Conservation (phyloP, 2,113 vertebrate genomes). For the Hyperopisus bebe region DNA sequence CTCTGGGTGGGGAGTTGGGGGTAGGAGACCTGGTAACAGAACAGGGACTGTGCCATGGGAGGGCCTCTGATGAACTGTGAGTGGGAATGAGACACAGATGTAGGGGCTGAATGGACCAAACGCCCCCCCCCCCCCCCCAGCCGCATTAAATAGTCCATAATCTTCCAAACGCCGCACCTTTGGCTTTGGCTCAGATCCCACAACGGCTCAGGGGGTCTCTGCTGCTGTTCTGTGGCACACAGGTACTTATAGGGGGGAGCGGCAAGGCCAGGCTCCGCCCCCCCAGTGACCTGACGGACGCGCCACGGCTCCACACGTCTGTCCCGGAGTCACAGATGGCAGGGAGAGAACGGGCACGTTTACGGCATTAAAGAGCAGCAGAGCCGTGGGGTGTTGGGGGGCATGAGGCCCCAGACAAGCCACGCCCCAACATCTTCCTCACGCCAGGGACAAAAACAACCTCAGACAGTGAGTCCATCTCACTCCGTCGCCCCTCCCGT, state of each 20-base stretch:
- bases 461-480: not conserved
- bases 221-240: not conserved
- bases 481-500: not conserved
- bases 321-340: not conserved
- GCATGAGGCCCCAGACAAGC: not conserved
- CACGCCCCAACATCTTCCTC: not conserved
- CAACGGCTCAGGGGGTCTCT: not conserved
- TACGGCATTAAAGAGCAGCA: not conserved
- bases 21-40: not conserved
- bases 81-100: not conserved
- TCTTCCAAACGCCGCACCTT: not conserved
- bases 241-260: not conserved
- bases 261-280: not conserved
- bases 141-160: not conserved
- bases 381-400: not conserved
- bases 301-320: not conserved
- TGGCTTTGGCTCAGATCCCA: not conserved
- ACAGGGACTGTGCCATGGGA: not conserved
- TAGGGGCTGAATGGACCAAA: not conserved
- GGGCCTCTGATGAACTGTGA: not conserved
- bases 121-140: not conserved
- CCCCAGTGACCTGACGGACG: not conserved
- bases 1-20: not conserved
- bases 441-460: not conserved
- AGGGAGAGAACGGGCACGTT: not conserved